phyloP scores from a whole-genome alignment of 53 echinoderm and acorn worm species.

The Paracentrotus lividus region DNA sequence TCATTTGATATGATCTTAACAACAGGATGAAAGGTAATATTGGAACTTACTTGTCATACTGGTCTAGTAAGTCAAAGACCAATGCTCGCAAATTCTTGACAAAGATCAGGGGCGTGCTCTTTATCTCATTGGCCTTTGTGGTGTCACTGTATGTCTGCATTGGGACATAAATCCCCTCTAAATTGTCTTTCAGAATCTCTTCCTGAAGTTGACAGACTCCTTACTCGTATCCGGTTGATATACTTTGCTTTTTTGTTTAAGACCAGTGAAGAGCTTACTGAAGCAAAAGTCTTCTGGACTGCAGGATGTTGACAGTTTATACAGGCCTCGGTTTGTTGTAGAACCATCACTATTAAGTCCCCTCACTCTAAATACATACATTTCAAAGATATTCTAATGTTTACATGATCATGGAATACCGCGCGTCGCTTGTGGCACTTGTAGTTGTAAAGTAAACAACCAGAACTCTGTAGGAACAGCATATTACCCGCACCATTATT shows the following conservation, averaged over 20 bases:
- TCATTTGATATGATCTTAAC: not conserved
- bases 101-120: not conserved
- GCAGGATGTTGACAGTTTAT: not conserved
- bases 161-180: not conserved
- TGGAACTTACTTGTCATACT: conserved; percentile 7
- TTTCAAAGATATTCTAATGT: too few species aligned
- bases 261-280: not conserved
- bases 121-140: not conserved
- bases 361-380: too few species aligned
- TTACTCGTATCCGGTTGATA: not conserved
- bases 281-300: not conserved
- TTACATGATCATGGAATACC: too few species aligned
- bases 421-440: too few species aligned
- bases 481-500: too few species aligned
- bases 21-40: not conserved
- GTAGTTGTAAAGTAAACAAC: too few species aligned
- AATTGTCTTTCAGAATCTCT: not conserved
- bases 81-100: not conserved
- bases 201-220: not conserved
- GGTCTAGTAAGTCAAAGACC: not conserved
- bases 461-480: too few species aligned
- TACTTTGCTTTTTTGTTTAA: not conserved
- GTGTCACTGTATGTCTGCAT: not conserved
- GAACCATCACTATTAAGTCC: too few species aligned
- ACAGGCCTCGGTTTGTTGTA: conserved; percentile 37